Evolutionary conservation across 2,888 invertebrate species (phyloP).

Genomic region (Melangyna quadrimaculata): DNA sequence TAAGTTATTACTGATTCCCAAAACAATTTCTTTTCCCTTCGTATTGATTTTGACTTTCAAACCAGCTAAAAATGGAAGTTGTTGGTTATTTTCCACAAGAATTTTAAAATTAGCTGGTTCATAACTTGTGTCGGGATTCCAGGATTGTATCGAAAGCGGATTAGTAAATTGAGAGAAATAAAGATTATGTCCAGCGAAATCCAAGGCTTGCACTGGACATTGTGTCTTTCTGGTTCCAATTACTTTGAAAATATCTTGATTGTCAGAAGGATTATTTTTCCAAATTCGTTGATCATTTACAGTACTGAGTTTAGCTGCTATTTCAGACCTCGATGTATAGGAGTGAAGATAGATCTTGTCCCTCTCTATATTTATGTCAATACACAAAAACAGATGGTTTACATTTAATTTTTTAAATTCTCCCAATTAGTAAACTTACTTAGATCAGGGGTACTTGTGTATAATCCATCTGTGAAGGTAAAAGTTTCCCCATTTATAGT

Average conservation of each 20-base stretch:
- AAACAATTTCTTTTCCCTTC: slow-evolving; percentile 83
- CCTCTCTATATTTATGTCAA: slow-evolving; percentile 14
- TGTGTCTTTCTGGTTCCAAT: slow-evolving; percentile 84
- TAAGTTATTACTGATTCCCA: slow-evolving; percentile 85
- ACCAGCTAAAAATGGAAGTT: slow-evolving; percentile 87
- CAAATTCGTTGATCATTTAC: slow-evolving; percentile 77
- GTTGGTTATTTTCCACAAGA: slow-evolving; percentile 82
- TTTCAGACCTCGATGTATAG: slow-evolving; percentile 26
- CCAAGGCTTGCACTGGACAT: slow-evolving; percentile 85
- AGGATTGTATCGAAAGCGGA: slow-evolving; percentile 86
- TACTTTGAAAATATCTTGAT: slow-evolving; percentile 81
- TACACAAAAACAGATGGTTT: neutral
- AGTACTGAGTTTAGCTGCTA: neutral
- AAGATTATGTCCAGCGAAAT: slow-evolving; percentile 49
- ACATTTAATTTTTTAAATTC: neutral
- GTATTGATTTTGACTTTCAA: slow-evolving; percentile 84
- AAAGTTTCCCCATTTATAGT: slow-evolving; percentile 58
- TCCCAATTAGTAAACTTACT: neutral
- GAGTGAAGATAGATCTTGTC: slow-evolving; percentile 33
- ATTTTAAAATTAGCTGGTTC: slow-evolving; percentile 82
- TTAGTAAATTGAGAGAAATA: slow-evolving; percentile 85
- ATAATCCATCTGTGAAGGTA: slow-evolving; percentile 45
- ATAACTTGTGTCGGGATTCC: slow-evolving; percentile 85
- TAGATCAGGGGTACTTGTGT: slow-evolving; percentile 46
- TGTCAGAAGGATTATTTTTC: slow-evolving; percentile 78